Percentiles rank a stretch among this genome's conserved stretches.
These are phyloP conservation scores for Drosophila carrolli DNA, from an alignment of 1,140 invertebrate species.

Conservation along the genomic window DNA sequence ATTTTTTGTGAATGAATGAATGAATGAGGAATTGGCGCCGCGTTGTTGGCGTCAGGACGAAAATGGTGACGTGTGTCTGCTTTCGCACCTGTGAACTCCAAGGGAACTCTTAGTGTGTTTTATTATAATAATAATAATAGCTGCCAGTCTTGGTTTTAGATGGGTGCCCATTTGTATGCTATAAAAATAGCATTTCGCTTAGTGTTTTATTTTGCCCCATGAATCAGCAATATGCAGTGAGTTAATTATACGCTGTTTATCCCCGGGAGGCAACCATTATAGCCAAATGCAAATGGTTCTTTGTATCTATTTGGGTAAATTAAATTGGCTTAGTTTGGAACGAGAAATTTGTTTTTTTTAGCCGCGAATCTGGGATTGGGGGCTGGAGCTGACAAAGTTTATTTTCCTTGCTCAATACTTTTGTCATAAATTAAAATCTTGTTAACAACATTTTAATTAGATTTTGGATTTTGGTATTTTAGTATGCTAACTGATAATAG, in stretches of 20 bases:
- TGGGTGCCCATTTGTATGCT: constrained; percentile 61
- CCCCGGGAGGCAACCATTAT: constrained; percentile 1
- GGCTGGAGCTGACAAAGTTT: not conserved
- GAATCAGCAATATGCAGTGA: constrained; percentile 48
- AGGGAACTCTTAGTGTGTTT: constrained; percentile 23
- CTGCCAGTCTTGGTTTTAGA: constrained; percentile 29
- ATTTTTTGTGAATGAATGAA: constrained; percentile 79
- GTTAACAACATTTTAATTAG: constrained; percentile 6
- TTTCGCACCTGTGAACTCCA: constrained; percentile 53
- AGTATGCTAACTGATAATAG: not conserved
- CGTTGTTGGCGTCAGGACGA: constrained; percentile 52
- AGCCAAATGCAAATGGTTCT: constrained; percentile 27
- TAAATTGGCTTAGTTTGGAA: constrained; percentile 2
- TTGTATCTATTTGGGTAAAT: constrained; percentile 5
- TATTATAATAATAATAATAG: constrained; percentile 68
- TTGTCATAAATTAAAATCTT: constrained; percentile 14
- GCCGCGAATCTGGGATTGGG: no score
- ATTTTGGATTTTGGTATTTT: not conserved
- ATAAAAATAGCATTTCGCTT: constrained; percentile 61
- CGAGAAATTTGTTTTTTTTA: constrained; percentile 16
- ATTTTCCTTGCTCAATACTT: constrained; percentile 13
- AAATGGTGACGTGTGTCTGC: constrained; percentile 61
- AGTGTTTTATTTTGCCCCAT: constrained; percentile 27
- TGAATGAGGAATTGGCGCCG: constrained; percentile 46
- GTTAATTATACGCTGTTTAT: constrained; percentile 39